Evolutionary conservation across 37 sponge, comb jelly and placozoan genomes (phyloP).

Genomic region (Diacarnus erythraeanus): DNA sequence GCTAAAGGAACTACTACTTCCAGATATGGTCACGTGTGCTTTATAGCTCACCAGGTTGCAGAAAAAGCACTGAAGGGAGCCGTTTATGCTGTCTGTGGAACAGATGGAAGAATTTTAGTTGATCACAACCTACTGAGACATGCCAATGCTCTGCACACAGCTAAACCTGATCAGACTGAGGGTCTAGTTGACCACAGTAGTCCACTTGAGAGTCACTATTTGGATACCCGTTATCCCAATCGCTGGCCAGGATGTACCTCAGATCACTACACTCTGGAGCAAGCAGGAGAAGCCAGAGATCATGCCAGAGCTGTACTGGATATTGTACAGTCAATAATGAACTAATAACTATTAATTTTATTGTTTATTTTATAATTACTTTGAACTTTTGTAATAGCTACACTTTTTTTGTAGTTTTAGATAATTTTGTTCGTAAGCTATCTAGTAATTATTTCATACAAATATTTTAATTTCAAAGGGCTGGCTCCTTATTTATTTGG

Average conservation of each 20-base stretch:
- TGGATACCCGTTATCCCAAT: conserved; percentile 50
- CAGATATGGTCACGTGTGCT: conserved; percentile 40
- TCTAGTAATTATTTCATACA: too few species aligned
- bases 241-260: conserved; percentile 30
- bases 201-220: conserved; percentile 42
- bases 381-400: too few species aligned
- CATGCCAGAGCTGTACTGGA: conserved; percentile 30
- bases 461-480: too few species aligned
- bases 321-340: conserved; percentile 19
- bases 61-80: conserved; percentile 73
- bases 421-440: too few species aligned
- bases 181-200: not conserved
- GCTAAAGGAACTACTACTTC: not conserved
- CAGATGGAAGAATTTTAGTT: conserved; percentile 16
- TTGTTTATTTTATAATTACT: too few species aligned
- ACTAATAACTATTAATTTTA: too few species aligned
- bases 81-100: conserved; percentile 37
- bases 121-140: conserved; percentile 20
- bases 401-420: too few species aligned
- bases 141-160: conserved; percentile 32
- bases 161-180: not conserved
- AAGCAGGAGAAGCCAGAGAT: conserved; percentile 22
- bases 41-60: conserved; percentile 69
- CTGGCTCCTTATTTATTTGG: too few species aligned
- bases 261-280: not conserved